These are phyloP conservation scores for Hystrix cristata DNA, from an alignment of 2,113 vertebrate genomes.

Conservation along the genomic window DNA sequence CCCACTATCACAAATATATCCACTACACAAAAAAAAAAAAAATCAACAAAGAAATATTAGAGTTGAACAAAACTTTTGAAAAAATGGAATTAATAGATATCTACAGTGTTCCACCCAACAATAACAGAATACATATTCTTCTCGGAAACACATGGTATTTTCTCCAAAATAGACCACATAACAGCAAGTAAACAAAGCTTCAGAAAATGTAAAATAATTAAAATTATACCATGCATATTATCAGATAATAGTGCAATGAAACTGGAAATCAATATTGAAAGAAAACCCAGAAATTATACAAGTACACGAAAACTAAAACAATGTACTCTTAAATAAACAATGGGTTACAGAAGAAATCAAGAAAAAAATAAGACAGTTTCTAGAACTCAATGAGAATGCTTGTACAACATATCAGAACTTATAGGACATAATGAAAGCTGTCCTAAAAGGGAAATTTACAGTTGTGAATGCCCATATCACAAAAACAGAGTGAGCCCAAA, in stretches of 20 bases:
- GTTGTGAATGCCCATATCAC: background rate
- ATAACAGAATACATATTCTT: background rate
- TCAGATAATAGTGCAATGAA: background rate
- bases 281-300: background rate
- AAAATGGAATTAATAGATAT: background rate
- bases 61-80: background rate
- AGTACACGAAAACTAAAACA: background rate
- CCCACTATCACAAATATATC: background rate
- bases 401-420: background rate
- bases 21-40: background rate
- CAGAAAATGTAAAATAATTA: background rate
- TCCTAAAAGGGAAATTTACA: background rate
- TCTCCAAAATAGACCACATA: background rate
- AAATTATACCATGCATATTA: background rate
- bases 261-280: background rate
- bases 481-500: background rate
- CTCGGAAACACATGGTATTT: background rate
- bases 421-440: background rate
- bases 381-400: background rate
- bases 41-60: background rate
- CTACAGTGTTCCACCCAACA: background rate
- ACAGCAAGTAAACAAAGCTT: background rate
- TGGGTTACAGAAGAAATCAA: background rate
- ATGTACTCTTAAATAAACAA: background rate
- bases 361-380: background rate